Percentiles rank a stretch among this genome's conserved stretches.
Conservation (phyloP, 1,140 invertebrate species). For the Phthorimaea operculella region DNA sequence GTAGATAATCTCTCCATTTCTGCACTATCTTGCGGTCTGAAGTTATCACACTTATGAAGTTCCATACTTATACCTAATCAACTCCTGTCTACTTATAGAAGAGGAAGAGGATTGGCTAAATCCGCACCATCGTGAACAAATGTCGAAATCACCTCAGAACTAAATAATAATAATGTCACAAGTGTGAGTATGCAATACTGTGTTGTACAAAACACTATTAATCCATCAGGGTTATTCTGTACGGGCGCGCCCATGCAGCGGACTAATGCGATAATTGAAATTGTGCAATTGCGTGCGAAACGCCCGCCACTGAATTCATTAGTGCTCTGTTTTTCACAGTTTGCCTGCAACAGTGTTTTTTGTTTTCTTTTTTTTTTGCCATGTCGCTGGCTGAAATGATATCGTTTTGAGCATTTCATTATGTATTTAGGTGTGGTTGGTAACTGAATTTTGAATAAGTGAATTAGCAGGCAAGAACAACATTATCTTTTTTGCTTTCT, state of each 20-base stretch:
- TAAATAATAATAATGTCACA: conserved; percentile 9
- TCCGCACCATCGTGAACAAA: too few species aligned
- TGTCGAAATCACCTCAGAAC: too few species aligned
- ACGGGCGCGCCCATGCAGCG: conserved; percentile 15
- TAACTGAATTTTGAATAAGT: conserved; percentile 36
- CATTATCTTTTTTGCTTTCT: too few species aligned
- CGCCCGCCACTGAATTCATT: conserved; percentile 55
- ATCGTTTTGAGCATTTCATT: conserved; percentile 45
- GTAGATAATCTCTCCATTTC: too few species aligned
- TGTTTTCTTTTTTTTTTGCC: conserved; percentile 36
- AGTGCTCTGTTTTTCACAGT: conserved; percentile 42
- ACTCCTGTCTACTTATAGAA: too few species aligned
- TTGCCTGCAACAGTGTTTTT: conserved; percentile 14
- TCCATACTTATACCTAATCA: too few species aligned
- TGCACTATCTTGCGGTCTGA: too few species aligned
- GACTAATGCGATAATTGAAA: conserved; percentile 65
- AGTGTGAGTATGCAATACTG: conserved; percentile 4
- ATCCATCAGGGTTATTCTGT: conserved; percentile 22
- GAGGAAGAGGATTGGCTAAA: too few species aligned
- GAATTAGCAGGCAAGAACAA: too few species aligned
- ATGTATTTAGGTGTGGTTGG: conserved; percentile 27
- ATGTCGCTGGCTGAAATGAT: conserved; percentile 38
- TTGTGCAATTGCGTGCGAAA: conserved; percentile 66
- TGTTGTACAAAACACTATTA: conserved; percentile 3
- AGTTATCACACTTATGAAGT: too few species aligned